Evolutionary conservation across 2,888 invertebrate species (phyloP).

Genomic region (Lumbricus terrestris): DNA sequence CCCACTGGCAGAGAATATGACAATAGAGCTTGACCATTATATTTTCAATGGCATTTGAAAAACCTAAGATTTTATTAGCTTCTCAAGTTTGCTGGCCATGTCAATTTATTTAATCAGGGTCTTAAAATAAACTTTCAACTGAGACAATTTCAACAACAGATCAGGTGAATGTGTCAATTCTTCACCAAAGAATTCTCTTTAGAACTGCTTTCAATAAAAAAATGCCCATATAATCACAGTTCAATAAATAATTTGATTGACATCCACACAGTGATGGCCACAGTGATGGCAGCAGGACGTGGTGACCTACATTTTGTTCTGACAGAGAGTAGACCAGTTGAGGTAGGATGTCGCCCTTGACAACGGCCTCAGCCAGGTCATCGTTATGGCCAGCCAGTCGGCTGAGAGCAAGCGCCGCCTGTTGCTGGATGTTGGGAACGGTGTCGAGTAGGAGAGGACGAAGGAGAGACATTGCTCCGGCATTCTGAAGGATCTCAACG

Average conservation of each 20-base stretch:
- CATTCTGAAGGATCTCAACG: slow-evolving; percentile 68
- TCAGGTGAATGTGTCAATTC: background rate
- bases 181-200: too few species aligned
- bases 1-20: background rate
- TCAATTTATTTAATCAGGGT: background rate
- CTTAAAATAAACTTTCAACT: too few species aligned
- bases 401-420: slow-evolving; percentile 74
- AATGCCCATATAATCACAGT: background rate
- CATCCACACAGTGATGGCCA: background rate
- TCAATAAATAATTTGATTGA: background rate
- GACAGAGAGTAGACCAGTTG: slow-evolving; percentile 63
- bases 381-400: slow-evolving; percentile 73
- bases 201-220: background rate
- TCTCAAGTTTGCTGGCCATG: background rate
- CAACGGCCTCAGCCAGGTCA: slow-evolving; percentile 68
- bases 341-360: slow-evolving; percentile 65
- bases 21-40: background rate
- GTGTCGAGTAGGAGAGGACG: slow-evolving; percentile 72
- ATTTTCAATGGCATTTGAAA: background rate
- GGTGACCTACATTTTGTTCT: slow-evolving; percentile 58
- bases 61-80: background rate
- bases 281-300: too few species aligned
- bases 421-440: slow-evolving; percentile 75
- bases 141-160: too few species aligned
- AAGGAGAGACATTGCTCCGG: slow-evolving; percentile 67